Conservation (phyloP, 1,140 invertebrate species). For the Stratiolaelaps scimitus region DNA sequence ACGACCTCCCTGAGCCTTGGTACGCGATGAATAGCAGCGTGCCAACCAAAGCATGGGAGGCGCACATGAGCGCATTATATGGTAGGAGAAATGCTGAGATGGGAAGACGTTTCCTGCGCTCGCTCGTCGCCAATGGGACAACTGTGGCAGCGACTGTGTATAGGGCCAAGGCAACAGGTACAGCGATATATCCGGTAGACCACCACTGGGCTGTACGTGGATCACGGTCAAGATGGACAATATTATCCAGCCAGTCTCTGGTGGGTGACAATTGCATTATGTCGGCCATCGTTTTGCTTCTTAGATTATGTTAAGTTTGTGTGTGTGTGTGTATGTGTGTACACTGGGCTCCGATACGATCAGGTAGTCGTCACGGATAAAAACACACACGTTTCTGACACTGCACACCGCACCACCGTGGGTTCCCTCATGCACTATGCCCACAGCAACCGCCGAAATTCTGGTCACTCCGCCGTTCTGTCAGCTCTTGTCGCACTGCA, state of each 20-base stretch:
- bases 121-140: not conserved
- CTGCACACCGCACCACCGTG: too few species aligned
- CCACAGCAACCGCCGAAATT: too few species aligned
- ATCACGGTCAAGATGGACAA: slow-evolving; percentile 13
- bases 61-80: slow-evolving; percentile 13
- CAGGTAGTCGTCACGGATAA: too few species aligned
- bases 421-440: too few species aligned
- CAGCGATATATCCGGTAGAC: not conserved
- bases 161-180: not conserved
- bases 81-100: not conserved
- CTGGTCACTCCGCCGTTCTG: too few species aligned
- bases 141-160: slow-evolving; percentile 6
- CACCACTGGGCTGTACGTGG: slow-evolving; percentile 10
- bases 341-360: too few species aligned
- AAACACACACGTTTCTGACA: too few species aligned
- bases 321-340: too few species aligned
- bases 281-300: too few species aligned
- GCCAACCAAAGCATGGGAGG: not conserved
- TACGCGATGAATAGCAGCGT: not conserved
- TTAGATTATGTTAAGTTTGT: too few species aligned
- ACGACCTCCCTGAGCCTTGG: slow-evolving; percentile 1
- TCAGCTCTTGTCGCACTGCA: too few species aligned
- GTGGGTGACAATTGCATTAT: not conserved
- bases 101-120: not conserved
- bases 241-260: slow-evolving; percentile 17